These are phyloP conservation scores for Sinohyriopsis cumingii DNA, from an alignment of 2,888 invertebrate genomes.

Conservation along the genomic window DNA sequence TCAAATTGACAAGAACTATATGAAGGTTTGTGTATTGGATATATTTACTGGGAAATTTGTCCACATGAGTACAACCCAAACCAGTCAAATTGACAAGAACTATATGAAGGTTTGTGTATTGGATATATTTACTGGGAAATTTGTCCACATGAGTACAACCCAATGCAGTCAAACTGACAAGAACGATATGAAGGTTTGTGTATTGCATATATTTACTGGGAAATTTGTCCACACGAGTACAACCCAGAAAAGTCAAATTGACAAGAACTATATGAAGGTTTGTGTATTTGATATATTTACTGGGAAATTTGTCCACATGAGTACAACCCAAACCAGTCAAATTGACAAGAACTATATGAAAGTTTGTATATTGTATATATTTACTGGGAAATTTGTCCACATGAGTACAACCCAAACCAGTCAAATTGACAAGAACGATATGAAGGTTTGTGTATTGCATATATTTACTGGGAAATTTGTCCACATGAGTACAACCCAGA, in stretches of 20 bases:
- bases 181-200: constrained; percentile 71
- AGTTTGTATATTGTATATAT: constrained; percentile 63
- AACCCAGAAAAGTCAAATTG: constrained; percentile 70
- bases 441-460: constrained; percentile 68
- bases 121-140: constrained; percentile 69
- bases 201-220: constrained; percentile 64
- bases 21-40: constrained; percentile 66
- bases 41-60: constrained; percentile 70
- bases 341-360: constrained; percentile 72
- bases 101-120: constrained; percentile 69
- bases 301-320: constrained; percentile 70
- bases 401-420: constrained; percentile 72
- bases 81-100: constrained; percentile 70
- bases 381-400: constrained; percentile 70
- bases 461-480: constrained; percentile 70
- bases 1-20: constrained; percentile 71
- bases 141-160: constrained; percentile 71
- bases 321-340: constrained; percentile 70
- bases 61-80: constrained; percentile 72
- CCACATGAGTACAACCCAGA: constrained; percentile 72
- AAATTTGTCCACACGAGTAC: constrained; percentile 72
- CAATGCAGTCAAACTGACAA: constrained; percentile 71
- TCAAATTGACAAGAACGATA: constrained; percentile 71
- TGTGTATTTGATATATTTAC: constrained; percentile 64
- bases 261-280: constrained; percentile 72